phyloP scores from a whole-genome alignment of 2,797 vertebrate genomes.

The Rousettus madagascariensis region DNA sequence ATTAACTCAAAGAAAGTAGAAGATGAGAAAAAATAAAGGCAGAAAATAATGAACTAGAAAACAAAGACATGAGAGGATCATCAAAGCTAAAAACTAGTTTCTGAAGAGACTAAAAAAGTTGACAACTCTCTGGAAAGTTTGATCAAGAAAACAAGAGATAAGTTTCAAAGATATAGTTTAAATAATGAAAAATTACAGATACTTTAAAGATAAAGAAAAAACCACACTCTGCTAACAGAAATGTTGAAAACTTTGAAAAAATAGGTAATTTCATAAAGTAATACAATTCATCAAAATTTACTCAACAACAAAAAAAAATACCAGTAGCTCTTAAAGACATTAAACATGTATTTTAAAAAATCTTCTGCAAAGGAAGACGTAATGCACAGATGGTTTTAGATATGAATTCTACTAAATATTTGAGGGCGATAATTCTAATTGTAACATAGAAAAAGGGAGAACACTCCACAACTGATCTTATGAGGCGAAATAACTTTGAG shows the following conservation, averaged over 20 bases:
- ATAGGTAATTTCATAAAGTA: not conserved
- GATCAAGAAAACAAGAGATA: not conserved
- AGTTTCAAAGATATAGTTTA: not conserved
- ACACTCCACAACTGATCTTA: not conserved
- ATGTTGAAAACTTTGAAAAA: not conserved
- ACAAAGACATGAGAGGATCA: not conserved
- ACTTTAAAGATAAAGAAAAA: not conserved
- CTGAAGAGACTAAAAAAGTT: not conserved
- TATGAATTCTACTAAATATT: not conserved
- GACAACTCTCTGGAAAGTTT: not conserved
- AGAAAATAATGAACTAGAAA: conserved; percentile 14
- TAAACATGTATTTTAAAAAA: not conserved
- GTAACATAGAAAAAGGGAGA: not conserved
- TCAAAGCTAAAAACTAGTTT: not conserved
- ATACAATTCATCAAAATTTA: not conserved
- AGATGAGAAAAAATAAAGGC: not conserved
- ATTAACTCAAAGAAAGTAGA: not conserved
- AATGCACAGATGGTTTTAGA: not conserved
- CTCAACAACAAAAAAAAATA: not conserved
- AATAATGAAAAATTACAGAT: not conserved
- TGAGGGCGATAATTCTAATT: not conserved
- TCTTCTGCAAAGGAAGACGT: not conserved
- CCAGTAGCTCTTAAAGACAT: not conserved
- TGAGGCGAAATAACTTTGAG: not conserved
- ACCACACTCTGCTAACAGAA: not conserved